Percentiles rank a stretch among this genome's conserved stretches.
Conservation (phyloP, 2,113 vertebrate genomes). For the Camelus bactrianus region DNA sequence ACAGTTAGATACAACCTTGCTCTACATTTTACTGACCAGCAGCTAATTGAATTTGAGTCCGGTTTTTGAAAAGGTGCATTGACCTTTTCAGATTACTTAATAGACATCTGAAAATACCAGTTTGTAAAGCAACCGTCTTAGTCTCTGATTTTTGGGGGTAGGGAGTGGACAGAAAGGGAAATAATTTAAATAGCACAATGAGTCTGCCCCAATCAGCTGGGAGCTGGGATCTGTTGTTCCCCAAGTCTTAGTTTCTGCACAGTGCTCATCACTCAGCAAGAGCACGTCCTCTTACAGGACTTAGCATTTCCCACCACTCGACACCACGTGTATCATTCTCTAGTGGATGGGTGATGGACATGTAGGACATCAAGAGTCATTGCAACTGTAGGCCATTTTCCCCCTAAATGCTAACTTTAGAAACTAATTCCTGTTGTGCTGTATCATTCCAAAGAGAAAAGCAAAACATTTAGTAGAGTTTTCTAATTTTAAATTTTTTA, state of each 20-base stretch:
- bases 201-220: background rate
- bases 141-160: background rate
- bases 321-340: background rate
- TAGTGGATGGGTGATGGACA: background rate
- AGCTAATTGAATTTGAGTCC: background rate
- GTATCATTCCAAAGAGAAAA: background rate
- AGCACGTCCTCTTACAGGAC: background rate
- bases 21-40: background rate
- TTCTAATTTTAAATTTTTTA: background rate
- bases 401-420: background rate
- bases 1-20: background rate
- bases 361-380: background rate
- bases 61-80: background rate
- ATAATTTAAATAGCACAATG: background rate
- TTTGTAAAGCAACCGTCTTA: background rate
- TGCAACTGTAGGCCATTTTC: background rate
- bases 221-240: background rate
- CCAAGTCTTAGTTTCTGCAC: background rate
- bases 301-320: background rate
- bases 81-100: background rate
- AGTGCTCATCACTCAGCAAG: background rate
- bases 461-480: background rate
- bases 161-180: background rate
- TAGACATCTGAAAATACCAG: background rate
- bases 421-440: background rate